phyloP scores from a whole-genome alignment of 1,140 invertebrate genomes.

The Heliconius hermathena region DNA sequence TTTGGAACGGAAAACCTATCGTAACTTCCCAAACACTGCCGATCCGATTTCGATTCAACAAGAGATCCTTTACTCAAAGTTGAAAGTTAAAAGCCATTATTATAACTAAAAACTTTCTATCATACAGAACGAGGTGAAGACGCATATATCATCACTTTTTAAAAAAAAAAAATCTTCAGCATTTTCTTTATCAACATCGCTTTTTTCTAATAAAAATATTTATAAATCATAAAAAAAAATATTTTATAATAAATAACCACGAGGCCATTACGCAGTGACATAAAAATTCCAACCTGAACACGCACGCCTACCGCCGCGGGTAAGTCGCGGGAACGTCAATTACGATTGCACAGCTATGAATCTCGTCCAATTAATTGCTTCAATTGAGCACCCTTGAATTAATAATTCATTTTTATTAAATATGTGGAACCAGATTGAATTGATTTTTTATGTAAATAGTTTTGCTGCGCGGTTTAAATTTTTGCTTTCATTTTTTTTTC shows the following conservation, averaged over 20 bases:
- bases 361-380: constrained; percentile 27
- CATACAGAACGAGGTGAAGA: no score
- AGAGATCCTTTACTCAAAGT: no score
- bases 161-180: no score
- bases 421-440: constrained; percentile 19
- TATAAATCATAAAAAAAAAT: neutral
- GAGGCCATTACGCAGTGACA: neutral
- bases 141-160: no score
- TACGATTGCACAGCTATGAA: constrained; percentile 22
- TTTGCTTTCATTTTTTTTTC: neutral
- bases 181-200: no score
- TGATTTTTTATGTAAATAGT: constrained; percentile 1
- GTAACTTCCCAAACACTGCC: no score
- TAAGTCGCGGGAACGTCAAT: constrained; percentile 3
- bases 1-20: no score
- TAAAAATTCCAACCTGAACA: neutral
- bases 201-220: neutral
- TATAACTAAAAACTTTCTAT: no score
- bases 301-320: neutral
- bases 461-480: neutral
- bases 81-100: no score
- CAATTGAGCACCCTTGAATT: constrained; percentile 33
- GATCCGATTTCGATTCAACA: no score
- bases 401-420: constrained; percentile 18
- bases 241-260: neutral